phyloP scores from a whole-genome alignment of 2,113 vertebrate genomes.

The Poeciliopsis occidentalis region DNA sequence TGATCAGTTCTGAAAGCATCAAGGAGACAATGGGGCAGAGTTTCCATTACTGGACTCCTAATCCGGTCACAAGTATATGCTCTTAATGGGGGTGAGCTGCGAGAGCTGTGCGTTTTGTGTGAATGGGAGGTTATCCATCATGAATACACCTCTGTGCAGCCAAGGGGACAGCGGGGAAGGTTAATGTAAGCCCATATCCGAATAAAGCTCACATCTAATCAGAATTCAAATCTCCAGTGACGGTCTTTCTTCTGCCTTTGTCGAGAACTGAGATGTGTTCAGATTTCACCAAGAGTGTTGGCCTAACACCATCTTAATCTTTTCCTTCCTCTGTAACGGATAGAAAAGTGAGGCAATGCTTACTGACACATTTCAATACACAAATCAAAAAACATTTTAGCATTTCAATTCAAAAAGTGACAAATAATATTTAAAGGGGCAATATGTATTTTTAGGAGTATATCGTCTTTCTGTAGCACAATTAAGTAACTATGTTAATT shows the following conservation, averaged over 20 bases:
- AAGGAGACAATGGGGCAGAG: constrained; percentile 48
- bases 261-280: constrained; percentile 26
- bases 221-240: constrained; percentile 49
- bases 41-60: constrained; percentile 61
- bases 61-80: constrained; percentile 61
- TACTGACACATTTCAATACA: not conserved
- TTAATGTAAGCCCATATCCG: constrained; percentile 52
- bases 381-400: not conserved
- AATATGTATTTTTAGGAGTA: too few species aligned
- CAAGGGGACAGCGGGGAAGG: constrained; percentile 49
- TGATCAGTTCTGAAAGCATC: constrained; percentile 62
- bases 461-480: too few species aligned
- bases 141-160: constrained; percentile 29
- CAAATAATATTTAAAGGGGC: too few species aligned
- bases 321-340: not conserved
- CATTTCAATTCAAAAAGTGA: too few species aligned
- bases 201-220: constrained; percentile 47
- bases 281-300: not conserved
- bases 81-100: constrained; percentile 51
- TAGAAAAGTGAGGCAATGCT: not conserved
- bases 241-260: constrained; percentile 6
- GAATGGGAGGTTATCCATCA: constrained; percentile 61
- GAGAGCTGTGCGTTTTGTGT: constrained; percentile 15
- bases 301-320: not conserved
- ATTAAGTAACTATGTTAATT: too few species aligned